Conservation (phyloP, 1,140 invertebrate genomes). For the Aradophagus sp. region DNA sequence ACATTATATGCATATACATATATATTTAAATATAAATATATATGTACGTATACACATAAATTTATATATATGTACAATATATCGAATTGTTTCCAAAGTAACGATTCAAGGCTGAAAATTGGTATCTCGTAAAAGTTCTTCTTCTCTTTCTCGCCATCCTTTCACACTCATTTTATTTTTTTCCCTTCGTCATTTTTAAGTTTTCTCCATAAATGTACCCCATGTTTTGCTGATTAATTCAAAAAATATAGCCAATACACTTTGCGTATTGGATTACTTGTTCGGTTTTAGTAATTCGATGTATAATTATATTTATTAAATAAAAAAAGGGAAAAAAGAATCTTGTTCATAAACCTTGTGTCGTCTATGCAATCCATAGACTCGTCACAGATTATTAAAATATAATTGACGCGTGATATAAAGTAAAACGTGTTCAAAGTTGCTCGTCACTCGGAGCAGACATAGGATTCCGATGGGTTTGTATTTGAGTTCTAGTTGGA, state of each 20-base stretch:
- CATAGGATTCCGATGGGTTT: slow-evolving; percentile 60
- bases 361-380: slow-evolving; percentile 22
- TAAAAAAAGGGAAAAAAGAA: no score
- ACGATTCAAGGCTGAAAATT: slow-evolving; percentile 51
- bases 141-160: slow-evolving; percentile 1
- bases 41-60: slow-evolving; percentile 22
- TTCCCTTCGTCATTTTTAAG: no score
- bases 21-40: slow-evolving; percentile 15
- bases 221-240: slow-evolving; percentile 44
- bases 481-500: slow-evolving; percentile 68
- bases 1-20: slow-evolving; percentile 42
- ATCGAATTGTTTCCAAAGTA: slow-evolving; percentile 50
- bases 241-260: slow-evolving; percentile 52
- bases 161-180: slow-evolving; percentile 4
- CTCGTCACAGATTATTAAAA: slow-evolving; percentile 46
- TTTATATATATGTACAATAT: slow-evolving; percentile 54
- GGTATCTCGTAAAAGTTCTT: slow-evolving; percentile 39
- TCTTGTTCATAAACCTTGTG: slow-evolving; percentile 12
- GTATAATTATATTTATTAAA: slow-evolving; percentile 44
- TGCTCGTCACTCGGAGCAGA: slow-evolving; percentile 49
- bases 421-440: slow-evolving; percentile 45
- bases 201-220: no score
- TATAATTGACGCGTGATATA: slow-evolving; percentile 50
- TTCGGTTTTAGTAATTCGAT: slow-evolving; percentile 42
- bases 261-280: slow-evolving; percentile 35